These are phyloP conservation scores for Microhierax caerulescens DNA, from an alignment of 2,797 vertebrate species.

Conservation along the genomic window DNA sequence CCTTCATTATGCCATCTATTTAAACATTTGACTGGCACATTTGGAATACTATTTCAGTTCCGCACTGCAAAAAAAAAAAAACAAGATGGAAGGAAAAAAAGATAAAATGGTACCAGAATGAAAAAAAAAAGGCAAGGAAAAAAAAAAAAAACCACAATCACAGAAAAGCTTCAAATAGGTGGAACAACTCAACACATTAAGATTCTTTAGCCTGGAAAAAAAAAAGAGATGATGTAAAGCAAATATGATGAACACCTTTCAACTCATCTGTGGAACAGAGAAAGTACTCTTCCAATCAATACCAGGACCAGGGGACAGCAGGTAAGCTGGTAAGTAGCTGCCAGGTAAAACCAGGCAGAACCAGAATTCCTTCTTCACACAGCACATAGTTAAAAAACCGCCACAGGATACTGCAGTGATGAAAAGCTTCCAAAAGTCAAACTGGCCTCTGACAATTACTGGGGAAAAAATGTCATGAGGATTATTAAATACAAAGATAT, in stretches of 20 bases:
- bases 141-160: background rate
- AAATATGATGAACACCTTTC: background rate
- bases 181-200: background rate
- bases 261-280: background rate
- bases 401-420: background rate
- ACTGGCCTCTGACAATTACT: background rate
- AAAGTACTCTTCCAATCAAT: background rate
- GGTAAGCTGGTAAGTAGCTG: background rate
- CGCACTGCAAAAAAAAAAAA: background rate
- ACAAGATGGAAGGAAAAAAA: background rate
- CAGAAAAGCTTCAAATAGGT: background rate
- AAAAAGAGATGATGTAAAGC: background rate
- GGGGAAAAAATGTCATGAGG: background rate
- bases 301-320: background rate
- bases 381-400: background rate
- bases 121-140: background rate
- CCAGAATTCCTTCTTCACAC: background rate
- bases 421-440: background rate
- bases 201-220: background rate
- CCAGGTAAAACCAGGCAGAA: background rate
- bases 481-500: background rate
- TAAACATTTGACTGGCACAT: background rate
- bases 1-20: background rate
- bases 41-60: background rate
- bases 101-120: background rate